Percentiles rank a stretch among this genome's conserved stretches.
Evolutionary conservation across 2,113 vertebrate species (phyloP).

Genomic region (Vulpes ferrilata): DNA sequence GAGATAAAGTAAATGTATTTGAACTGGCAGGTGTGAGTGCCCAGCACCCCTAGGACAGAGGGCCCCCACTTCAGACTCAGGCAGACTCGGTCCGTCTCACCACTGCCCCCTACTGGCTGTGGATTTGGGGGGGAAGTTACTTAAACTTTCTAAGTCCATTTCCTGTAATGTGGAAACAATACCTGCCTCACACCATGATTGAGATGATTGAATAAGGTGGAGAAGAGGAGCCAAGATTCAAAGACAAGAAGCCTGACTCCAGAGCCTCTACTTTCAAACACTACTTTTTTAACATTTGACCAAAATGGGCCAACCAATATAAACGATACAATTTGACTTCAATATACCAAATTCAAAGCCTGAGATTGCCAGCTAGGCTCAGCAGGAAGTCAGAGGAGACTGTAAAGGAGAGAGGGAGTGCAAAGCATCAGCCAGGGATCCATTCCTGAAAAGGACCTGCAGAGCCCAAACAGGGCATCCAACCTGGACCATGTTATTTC

Average conservation of each 20-base stretch:
- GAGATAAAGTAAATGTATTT: background rate
- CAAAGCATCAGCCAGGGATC: background rate
- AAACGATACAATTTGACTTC: background rate
- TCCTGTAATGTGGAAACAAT: background rate
- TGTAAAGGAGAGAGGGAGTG: fast-evolving
- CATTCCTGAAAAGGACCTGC: background rate
- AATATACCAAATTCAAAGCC: background rate
- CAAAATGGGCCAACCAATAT: background rate
- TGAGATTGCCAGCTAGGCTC: background rate
- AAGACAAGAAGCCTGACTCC: background rate
- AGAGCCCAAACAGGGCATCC: background rate
- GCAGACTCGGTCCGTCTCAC: background rate
- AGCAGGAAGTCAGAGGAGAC: background rate
- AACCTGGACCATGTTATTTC: background rate
- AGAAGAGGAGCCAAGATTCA: background rate
- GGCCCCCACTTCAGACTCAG: background rate
- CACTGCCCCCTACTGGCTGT: background rate
- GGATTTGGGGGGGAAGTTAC: background rate
- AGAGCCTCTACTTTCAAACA: background rate
- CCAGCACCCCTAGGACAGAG: background rate
- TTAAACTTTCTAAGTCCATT: background rate
- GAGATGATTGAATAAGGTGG: background rate
- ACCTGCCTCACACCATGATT: background rate
- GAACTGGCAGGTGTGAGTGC: no score
- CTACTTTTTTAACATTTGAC: background rate